These are phyloP conservation scores for Lonchura striata DNA, from an alignment of 2,113 vertebrate genomes.

Conservation along the genomic window DNA sequence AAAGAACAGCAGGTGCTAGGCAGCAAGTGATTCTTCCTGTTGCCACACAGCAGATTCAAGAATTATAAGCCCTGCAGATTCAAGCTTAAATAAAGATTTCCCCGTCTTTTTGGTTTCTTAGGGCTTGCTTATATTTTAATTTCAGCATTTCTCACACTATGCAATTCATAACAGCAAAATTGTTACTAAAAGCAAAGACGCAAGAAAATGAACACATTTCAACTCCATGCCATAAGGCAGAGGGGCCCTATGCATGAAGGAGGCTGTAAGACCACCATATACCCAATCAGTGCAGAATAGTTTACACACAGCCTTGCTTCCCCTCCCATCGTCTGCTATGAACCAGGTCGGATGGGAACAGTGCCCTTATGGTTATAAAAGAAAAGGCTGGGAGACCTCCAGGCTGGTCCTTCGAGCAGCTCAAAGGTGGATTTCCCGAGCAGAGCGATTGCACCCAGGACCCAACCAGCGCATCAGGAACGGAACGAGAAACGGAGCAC, in stretches of 20 bases:
- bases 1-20: not conserved
- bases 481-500: accelerated
- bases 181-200: not conserved
- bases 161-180: not conserved
- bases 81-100: not conserved
- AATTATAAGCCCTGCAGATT: not conserved
- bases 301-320: not conserved
- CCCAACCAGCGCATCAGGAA: accelerated
- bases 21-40: not conserved
- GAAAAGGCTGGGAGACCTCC: no score
- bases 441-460: accelerated
- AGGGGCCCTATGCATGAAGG: accelerated
- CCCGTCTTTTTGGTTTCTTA: not conserved
- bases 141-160: not conserved
- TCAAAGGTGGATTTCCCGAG: not conserved
- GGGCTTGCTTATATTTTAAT: not conserved
- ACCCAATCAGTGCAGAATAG: not conserved
- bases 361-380: accelerated
- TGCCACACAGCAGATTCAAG: not conserved
- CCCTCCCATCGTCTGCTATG: accelerated
- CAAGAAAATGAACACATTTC: accelerated
- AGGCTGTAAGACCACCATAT: no score
- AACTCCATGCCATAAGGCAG: accelerated
- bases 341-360: not conserved
- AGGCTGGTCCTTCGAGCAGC: accelerated